phyloP scores from a whole-genome alignment of 2,888 invertebrate genomes.

The Coelopa pilipes region DNA sequence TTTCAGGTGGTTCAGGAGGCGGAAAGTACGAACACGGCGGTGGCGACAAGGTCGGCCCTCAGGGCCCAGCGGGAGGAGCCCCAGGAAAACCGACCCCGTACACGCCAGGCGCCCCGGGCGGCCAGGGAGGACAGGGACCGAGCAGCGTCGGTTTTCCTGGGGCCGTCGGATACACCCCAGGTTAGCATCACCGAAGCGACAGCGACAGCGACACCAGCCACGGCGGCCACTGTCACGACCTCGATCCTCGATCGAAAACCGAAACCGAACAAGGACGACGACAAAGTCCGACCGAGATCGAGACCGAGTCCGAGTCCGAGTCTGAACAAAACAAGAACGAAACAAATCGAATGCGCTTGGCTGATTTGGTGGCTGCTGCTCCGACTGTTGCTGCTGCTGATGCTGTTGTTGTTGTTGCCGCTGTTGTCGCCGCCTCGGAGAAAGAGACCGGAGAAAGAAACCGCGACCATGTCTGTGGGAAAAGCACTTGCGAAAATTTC shows the following conservation, averaged over 20 bases:
- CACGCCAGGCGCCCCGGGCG: constrained; percentile 46
- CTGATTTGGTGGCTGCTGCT: too few species aligned
- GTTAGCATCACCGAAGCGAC: constrained; percentile 54
- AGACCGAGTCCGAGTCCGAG: too few species aligned
- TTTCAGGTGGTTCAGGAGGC: constrained; percentile 53
- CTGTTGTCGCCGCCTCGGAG: constrained; percentile 29
- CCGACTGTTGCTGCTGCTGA: not conserved
- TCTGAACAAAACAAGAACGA: too few species aligned
- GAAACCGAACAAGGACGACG: constrained; percentile 31
- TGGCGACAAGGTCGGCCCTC: constrained; percentile 46
- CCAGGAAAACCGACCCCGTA: constrained; percentile 60
- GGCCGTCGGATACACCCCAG: constrained; percentile 58
- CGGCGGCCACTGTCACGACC: too few species aligned
- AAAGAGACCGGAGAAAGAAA: not conserved
- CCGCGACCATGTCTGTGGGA: constrained; percentile 5
- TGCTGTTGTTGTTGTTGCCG: constrained; percentile 24
- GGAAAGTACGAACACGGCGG: constrained; percentile 47
- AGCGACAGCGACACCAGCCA: not conserved
- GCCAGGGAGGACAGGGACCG: constrained; percentile 35
- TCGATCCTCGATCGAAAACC: constrained; percentile 38
- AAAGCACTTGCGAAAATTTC: constrained; percentile 12
- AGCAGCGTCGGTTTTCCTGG: constrained; percentile 62
- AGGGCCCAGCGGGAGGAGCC: constrained; percentile 43
- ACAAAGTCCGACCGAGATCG: too few species aligned
- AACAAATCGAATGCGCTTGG: too few species aligned